A percentile compares a stretch with the other conserved stretches of the same genome.
phyloP scores from a whole-genome alignment of 2,797 vertebrate genomes.

The Clamator glandarius region DNA sequence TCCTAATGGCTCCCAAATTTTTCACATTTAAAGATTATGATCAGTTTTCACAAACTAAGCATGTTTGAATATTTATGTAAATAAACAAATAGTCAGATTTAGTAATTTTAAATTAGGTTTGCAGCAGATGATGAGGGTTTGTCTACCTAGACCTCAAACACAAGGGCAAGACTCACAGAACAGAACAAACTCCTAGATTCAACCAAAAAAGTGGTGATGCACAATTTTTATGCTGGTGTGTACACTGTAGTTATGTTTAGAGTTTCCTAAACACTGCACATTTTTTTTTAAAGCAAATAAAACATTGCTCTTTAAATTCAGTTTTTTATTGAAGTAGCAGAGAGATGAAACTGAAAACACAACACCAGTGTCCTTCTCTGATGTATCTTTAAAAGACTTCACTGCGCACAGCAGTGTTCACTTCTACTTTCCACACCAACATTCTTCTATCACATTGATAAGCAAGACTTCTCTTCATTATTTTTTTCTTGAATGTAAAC shows the following conservation, averaged over 20 bases:
- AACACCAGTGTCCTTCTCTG: not conserved
- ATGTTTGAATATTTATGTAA: not conserved
- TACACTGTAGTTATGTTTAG: not conserved
- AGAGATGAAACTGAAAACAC: not conserved
- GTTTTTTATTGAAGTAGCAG: not conserved
- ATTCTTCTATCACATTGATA: not conserved
- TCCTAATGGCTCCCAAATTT: not conserved
- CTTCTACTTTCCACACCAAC: not conserved
- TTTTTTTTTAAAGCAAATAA: constrained; percentile 26
- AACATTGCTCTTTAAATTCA: not conserved
- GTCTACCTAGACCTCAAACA: not conserved
- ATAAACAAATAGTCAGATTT: not conserved
- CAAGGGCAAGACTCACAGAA: not conserved
- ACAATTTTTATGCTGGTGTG: not conserved
- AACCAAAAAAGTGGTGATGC: not conserved
- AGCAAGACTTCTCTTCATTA: not conserved
- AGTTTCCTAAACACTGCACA: not conserved
- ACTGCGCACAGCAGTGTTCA: not conserved
- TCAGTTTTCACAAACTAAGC: not conserved
- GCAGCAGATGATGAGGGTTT: not conserved
- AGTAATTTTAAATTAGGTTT: not conserved
- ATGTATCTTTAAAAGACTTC: not conserved
- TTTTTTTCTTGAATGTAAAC: not conserved
- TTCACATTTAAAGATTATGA: not conserved
- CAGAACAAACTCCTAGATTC: not conserved